Percentiles rank a stretch among this genome's conserved stretches.
phyloP scores from a whole-genome alignment of 1,140 invertebrate species.

The Zaprionus africanus region DNA sequence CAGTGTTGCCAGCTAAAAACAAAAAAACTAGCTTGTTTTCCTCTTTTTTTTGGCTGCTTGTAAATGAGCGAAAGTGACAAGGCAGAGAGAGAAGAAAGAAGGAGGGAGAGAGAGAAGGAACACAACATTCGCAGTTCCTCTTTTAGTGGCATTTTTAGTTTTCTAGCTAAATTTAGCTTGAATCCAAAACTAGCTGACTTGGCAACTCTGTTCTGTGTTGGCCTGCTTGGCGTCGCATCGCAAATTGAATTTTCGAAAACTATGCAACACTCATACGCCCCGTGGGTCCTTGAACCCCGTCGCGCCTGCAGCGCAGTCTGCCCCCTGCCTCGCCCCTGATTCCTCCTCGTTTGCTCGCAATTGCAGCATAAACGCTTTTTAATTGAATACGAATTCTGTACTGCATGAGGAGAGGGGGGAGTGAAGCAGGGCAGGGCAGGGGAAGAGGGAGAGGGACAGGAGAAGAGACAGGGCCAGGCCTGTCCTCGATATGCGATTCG shows the following conservation, averaged over 20 bases:
- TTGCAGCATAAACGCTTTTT: slow-evolving; percentile 82
- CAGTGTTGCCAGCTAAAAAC: slow-evolving; percentile 11
- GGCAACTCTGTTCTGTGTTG: slow-evolving; percentile 13
- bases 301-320: slow-evolving; percentile 3
- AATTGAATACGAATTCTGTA: slow-evolving; percentile 80
- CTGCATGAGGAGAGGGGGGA: background rate
- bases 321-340: background rate
- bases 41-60: background rate
- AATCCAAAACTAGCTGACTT: background rate
- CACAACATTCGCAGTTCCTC: background rate
- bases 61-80: slow-evolving; percentile 1
- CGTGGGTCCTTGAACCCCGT: slow-evolving; percentile 60
- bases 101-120: background rate
- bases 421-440: too few species aligned
- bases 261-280: slow-evolving; percentile 82
- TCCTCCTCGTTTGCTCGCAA: slow-evolving; percentile 36
- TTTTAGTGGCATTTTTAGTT: too few species aligned
- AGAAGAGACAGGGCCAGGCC: background rate
- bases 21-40: slow-evolving; percentile 12
- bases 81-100: background rate
- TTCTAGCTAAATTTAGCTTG: background rate
- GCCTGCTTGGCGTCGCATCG: slow-evolving; percentile 32
- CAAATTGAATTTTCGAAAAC: slow-evolving; percentile 81
- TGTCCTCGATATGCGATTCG: slow-evolving; percentile 65
- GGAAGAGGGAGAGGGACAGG: background rate